Conservation (phyloP, 1,140 invertebrate genomes). For the Pygmarrhopalites habei region DNA sequence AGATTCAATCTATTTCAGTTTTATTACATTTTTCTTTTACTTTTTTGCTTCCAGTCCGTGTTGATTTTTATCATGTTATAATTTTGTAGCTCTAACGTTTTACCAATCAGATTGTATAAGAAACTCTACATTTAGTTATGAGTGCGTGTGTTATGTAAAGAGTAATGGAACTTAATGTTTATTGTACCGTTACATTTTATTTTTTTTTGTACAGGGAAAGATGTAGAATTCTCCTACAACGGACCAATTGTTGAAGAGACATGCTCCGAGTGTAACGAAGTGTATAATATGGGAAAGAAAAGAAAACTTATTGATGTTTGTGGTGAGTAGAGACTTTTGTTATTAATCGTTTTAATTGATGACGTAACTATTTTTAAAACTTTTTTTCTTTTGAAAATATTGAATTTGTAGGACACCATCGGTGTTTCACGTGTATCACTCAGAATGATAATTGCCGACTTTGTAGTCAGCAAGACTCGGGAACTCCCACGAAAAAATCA, state of each 20-base stretch:
- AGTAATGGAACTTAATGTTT: neutral
- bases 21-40: neutral
- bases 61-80: neutral
- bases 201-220: neutral
- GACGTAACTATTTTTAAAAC: too few relatives aligned
- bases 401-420: too few relatives aligned
- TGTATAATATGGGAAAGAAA: slow-evolving; percentile 91
- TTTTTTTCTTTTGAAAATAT: too few relatives aligned
- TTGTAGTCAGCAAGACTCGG: slow-evolving; percentile 49
- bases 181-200: neutral
- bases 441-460: slow-evolving; percentile 82
- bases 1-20: too few relatives aligned
- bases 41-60: neutral
- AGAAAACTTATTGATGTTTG: slow-evolving; percentile 86
- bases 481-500: slow-evolving; percentile 23
- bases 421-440: slow-evolving; percentile 89
- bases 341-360: too few relatives aligned
- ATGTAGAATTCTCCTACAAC: neutral
- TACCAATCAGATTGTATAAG: too few relatives aligned
- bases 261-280: slow-evolving; percentile 56
- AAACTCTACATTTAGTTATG: neutral
- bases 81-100: neutral
- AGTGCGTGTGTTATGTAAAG: neutral
- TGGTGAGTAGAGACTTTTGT: too few relatives aligned
- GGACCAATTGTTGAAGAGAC: neutral